phyloP scores from a whole-genome alignment of 2,113 vertebrate species.

The Psilopogon haemacephalus region DNA sequence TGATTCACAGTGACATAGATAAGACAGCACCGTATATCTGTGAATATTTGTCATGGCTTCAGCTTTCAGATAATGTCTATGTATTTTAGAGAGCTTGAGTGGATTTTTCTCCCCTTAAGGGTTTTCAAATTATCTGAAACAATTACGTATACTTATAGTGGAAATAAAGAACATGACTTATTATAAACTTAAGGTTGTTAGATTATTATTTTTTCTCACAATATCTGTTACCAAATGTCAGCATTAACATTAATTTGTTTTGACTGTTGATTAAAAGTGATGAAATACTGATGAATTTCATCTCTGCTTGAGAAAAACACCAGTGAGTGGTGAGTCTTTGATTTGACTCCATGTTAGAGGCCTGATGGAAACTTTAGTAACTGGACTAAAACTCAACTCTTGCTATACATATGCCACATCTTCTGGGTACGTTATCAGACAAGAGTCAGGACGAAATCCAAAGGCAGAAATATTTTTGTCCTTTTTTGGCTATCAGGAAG shows the following conservation, averaged over 20 bases:
- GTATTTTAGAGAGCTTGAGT: neutral
- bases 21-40: neutral
- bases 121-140: neutral
- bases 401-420: neutral
- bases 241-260: neutral
- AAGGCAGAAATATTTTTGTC: neutral
- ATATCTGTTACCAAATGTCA: neutral
- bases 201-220: neutral
- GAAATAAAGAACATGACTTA: neutral
- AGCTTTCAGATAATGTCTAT: neutral
- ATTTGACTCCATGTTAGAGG: neutral
- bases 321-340: neutral
- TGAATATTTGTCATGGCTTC: neutral
- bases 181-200: fast-evolving
- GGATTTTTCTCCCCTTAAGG: neutral
- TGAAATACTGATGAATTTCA: neutral
- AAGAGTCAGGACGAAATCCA: neutral
- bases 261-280: neutral
- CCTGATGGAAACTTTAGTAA: neutral
- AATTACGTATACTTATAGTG: neutral
- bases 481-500: neutral
- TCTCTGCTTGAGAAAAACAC: neutral
- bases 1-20: neutral
- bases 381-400: neutral
- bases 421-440: neutral